Evolutionary conservation across 2,113 vertebrate species (phyloP).

Genomic region (Suricata suricatta): DNA sequence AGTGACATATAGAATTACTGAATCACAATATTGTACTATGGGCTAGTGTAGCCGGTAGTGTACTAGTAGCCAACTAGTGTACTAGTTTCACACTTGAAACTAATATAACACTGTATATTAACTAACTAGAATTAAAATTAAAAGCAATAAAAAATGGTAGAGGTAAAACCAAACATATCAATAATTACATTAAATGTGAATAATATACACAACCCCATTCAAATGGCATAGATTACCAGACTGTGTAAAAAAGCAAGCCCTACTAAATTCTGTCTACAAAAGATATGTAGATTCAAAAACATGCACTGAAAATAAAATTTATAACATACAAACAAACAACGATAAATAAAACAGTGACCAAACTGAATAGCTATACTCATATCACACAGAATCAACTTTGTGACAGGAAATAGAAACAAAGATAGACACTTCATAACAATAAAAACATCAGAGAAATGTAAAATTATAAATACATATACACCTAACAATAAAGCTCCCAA

Average conservation of each 20-base stretch:
- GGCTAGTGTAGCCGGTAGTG: too few relatives aligned
- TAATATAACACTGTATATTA: not conserved
- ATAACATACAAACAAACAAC: not conserved
- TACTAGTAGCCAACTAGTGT: too few relatives aligned
- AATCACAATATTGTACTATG: not conserved
- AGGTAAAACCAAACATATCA: not conserved
- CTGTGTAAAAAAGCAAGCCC: not conserved
- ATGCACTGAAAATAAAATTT: slow-evolving; percentile 17
- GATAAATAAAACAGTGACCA: not conserved
- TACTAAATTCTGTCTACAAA: not conserved
- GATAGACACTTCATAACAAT: not conserved
- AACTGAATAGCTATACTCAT: not conserved
- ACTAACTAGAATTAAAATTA: not conserved
- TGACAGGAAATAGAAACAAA: not conserved
- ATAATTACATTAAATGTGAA: not conserved
- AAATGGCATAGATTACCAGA: not conserved
- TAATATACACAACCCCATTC: not conserved
- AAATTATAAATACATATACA: not conserved
- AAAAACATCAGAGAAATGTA: not conserved
- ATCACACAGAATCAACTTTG: slow-evolving; percentile 31
- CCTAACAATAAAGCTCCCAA: not conserved
- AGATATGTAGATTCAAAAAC: not conserved
- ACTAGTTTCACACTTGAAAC: not conserved
- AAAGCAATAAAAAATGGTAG: not conserved
- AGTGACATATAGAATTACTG: not conserved